A percentile compares a stretch with the other conserved stretches of the same genome.
These are phyloP conservation scores for Erpetoichthys calabaricus DNA, from an alignment of 2,797 vertebrate genomes.

Conservation along the genomic window DNA sequence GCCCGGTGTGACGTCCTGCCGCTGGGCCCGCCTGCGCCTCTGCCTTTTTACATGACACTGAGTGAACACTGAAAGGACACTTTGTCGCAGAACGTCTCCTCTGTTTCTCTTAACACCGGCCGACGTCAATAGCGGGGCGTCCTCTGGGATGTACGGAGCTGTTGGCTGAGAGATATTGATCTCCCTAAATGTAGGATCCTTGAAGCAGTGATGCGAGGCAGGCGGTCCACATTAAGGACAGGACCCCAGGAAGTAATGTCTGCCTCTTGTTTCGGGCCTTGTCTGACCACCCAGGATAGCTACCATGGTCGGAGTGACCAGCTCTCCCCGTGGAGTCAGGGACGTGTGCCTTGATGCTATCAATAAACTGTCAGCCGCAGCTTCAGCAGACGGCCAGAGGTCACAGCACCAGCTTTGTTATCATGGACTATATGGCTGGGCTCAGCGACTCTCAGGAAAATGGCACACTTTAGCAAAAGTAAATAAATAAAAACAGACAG, in stretches of 20 bases:
- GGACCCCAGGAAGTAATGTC: conserved; percentile 17
- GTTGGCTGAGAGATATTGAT: conserved; percentile 44
- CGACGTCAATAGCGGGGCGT: conserved; percentile 35
- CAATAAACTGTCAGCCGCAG: conserved; percentile 44
- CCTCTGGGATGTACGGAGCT: conserved; percentile 29
- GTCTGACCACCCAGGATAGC: conserved; percentile 4
- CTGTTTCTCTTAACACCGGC: conserved; percentile 34
- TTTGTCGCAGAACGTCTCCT: conserved; percentile 3
- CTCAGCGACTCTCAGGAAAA: conserved; percentile 31
- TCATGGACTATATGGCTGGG: conserved; percentile 8
- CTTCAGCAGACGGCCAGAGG: conserved; percentile 26
- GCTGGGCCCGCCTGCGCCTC: too few species aligned
- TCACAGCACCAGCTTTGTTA: conserved; percentile 18
- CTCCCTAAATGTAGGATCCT: conserved; percentile 42
- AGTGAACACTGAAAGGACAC: conserved; percentile 3
- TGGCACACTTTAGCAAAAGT: conserved; percentile 25
- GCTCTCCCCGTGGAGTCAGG: conserved; percentile 26
- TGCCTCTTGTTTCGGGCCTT: conserved; percentile 22
- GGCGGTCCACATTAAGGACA: conserved; percentile 19
- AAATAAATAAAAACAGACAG: too few species aligned
- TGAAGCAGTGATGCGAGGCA: conserved; percentile 26
- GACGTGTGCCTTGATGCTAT: conserved; percentile 53
- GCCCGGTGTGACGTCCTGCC: too few species aligned
- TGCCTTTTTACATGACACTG: too few species aligned
- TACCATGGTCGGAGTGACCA: background rate